Evolutionary conservation across 2,113 vertebrate genomes (phyloP), one percentile per base, ranked within the genome.

Genomic region (Chaetodon trifascialis): DNA sequence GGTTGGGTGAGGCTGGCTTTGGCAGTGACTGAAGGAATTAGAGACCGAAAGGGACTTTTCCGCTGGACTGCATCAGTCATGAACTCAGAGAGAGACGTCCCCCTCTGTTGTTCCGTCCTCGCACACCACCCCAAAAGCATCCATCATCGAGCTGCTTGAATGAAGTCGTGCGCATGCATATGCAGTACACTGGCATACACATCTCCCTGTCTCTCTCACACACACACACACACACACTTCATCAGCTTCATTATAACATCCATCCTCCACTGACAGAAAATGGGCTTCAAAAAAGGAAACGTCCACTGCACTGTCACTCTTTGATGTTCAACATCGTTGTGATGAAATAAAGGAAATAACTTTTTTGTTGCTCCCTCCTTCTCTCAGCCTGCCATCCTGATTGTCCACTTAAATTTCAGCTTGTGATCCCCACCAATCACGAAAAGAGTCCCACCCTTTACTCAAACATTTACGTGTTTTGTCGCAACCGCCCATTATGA

Each of bases 1-100:
- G 52, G 49, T n/a, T 56, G 80, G 83, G 81, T 65, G 60, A 79
- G 83, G 75, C 70, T 58, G 63, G 73, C 44, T 49, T 64, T 81
- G 78, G 85, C 70, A 79, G 47, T 3, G 64, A 72, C 11, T 47
- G 64, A 86, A 83, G 79, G 74, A 85, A 77, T 7, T 66, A 55
- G 69, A 76, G 36, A 74, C 66, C 46, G 75, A 74, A 80, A 76
- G 90, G 84, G 92, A 89, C 84, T 88, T 91, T 30, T 85, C 89
- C 91, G 58, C 69, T 59, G 17, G 40, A 54, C 68, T 62, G 67
- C 65, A 44, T 87, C 79, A 80, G 72, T 56, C 82, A 63, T 30
- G 73, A 69, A 49, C 46, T 46, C 46, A 80, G 62, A 80, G 73
- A 79, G 30, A 71, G 63, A 59, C 79, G 11, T 73, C 73, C 64